These are phyloP conservation scores for Anguilla rostrata DNA, from an alignment of 2,113 vertebrate genomes.

Conservation along the genomic window DNA sequence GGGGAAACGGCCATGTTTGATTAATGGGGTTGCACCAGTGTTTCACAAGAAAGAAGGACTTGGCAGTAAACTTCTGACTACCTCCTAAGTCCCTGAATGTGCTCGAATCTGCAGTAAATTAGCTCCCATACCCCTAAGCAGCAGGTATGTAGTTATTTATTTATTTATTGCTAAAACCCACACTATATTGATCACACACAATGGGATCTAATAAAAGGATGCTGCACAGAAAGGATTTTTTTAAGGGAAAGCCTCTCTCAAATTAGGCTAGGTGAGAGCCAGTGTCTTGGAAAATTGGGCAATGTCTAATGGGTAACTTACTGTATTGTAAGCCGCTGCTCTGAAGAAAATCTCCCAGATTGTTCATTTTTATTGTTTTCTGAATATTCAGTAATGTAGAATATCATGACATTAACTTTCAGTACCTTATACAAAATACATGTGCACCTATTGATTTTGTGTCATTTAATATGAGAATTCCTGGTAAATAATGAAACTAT, in stretches of 20 bases:
- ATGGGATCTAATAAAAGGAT: slow-evolving; percentile 4
- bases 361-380: not conserved
- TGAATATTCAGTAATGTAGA: too few relatives aligned
- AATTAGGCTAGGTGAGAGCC: not conserved
- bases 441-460: too few relatives aligned
- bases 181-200: slow-evolving; percentile 17
- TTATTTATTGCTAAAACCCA: not conserved
- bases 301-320: not conserved
- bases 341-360: not conserved
- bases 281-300: not conserved
- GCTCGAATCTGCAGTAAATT: not conserved
- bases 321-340: not conserved
- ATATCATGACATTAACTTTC: too few relatives aligned
- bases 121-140: slow-evolving; percentile 4
- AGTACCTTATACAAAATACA: too few relatives aligned
- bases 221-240: not conserved
- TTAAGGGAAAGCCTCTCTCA: not conserved
- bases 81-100: not conserved
- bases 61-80: not conserved
- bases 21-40: not conserved
- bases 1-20: not conserved
- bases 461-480: too few relatives aligned
- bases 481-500: too few relatives aligned
- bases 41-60: slow-evolving; percentile 2
- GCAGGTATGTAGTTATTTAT: not conserved